Evolutionary conservation across 1,140 invertebrate genomes (phyloP).

Genomic region (Ctenoplectra terminalis): DNA sequence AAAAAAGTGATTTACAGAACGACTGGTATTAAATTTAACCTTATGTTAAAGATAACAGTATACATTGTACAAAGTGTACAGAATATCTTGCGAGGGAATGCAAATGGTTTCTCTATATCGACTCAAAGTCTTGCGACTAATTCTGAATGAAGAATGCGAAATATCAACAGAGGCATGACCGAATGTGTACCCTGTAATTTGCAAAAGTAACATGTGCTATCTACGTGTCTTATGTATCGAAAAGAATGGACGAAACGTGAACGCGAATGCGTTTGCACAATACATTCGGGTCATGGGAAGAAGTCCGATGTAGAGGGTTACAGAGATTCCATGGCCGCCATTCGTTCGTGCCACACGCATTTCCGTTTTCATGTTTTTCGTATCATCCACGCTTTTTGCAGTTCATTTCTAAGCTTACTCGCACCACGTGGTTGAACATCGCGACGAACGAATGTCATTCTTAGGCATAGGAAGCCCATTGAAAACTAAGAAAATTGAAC

Average conservation of each 20-base stretch:
- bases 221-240: not conserved
- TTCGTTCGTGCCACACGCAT: conserved; percentile 63
- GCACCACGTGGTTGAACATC: not conserved
- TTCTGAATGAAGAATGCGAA: not conserved
- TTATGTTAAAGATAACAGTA: not conserved
- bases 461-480: conserved; percentile 8
- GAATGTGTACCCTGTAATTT: conserved; percentile 3
- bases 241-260: conserved; percentile 19
- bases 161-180: not conserved
- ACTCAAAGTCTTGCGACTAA: not conserved
- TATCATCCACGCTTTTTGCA: not conserved
- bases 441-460: not conserved
- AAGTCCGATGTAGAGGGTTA: conserved; percentile 43
- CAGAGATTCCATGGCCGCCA: conserved; percentile 44
- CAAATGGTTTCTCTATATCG: not conserved
- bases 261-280: conserved; percentile 30
- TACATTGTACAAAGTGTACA: not conserved
- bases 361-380: conserved; percentile 58
- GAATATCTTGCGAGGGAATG: not conserved
- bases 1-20: too few species aligned
- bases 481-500: not conserved
- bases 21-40: not conserved
- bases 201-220: not conserved
- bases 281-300: conserved; percentile 63
- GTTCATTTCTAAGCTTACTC: not conserved